A percentile compares a stretch with the other conserved stretches of the same genome.
phyloP scores from a whole-genome alignment of 2,888 invertebrate species.

The Conomelus anceps region DNA sequence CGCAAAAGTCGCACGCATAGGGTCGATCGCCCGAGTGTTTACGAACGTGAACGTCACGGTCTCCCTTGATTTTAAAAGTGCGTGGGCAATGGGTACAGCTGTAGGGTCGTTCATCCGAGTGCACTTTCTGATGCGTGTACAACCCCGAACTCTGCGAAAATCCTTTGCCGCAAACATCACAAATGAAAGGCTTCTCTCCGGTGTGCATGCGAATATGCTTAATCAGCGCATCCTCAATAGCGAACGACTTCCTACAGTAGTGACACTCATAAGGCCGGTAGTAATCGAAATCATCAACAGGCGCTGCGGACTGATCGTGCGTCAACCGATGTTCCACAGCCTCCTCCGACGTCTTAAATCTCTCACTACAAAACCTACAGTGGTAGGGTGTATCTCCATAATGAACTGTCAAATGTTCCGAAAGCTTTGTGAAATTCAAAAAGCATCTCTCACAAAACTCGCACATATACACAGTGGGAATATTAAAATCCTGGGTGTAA shows the following conservation, averaged over 20 bases:
- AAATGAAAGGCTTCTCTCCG: slow-evolving; percentile 35
- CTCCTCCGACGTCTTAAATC: slow-evolving; percentile 26
- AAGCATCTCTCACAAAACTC: slow-evolving; percentile 33
- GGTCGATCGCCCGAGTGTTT: slow-evolving; percentile 35
- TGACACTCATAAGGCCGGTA: slow-evolving; percentile 33
- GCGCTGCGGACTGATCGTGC: slow-evolving; percentile 27
- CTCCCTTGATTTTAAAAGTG: slow-evolving; percentile 35
- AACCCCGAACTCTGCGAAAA: slow-evolving; percentile 35
- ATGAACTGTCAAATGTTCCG: slow-evolving; percentile 33
- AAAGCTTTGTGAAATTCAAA: slow-evolving; percentile 30
- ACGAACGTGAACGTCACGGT: slow-evolving; percentile 34
- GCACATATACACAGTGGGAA: slow-evolving; percentile 31
- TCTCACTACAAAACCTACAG: slow-evolving; percentile 29
- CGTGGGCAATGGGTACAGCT: slow-evolving; percentile 34
- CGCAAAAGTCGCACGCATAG: slow-evolving; percentile 35
- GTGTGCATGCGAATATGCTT: slow-evolving; percentile 35
- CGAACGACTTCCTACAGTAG: slow-evolving; percentile 32
- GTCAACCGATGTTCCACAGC: slow-evolving; percentile 26
- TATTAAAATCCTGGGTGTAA: slow-evolving; percentile 28
- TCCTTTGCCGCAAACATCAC: slow-evolving; percentile 35
- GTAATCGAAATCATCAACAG: slow-evolving; percentile 27
- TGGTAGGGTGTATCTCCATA: slow-evolving; percentile 31
- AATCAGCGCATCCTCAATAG: slow-evolving; percentile 33
- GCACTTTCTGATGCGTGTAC: slow-evolving; percentile 35
- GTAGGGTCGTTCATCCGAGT: slow-evolving; percentile 33